Evolutionary conservation across 1,140 invertebrate species (phyloP), one percentile per base, ranked within the genome.

Genomic region (Temnothorax nylanderi): DNA sequence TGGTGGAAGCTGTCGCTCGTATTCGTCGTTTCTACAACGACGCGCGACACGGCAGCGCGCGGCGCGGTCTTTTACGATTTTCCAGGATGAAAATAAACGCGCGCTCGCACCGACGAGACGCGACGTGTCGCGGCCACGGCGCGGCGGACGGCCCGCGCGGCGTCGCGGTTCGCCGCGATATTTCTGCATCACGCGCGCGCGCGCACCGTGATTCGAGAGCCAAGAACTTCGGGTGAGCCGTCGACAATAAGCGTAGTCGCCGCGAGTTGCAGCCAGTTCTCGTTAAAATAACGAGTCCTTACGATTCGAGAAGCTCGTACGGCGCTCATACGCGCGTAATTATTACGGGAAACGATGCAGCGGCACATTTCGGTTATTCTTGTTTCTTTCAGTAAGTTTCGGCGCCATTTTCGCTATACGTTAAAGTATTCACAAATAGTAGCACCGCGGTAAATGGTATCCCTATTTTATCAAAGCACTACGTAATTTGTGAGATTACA

Each of bases 81-180:
- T 82, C 74, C 81, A 85, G 87, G 92, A 90, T 93, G 92, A 91
- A 94, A 94, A 94, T 94, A 93, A 94, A 92, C 93, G 87, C 74
- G 65, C 84, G 80, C 86, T 86, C 85, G 80, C 88, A 90, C 90
- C 47, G 60, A 32, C 72, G 80, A 26, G 49, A 84, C 86, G 75
- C 88, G 34, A 72, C 65, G 87, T 47, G 13, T 51, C 65, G 78
- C 75, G 90, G 91, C 49, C 65, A 75, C 80, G 90, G 91, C 49
- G 13, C 49, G 60, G 47, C 72, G 80, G 51, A 84, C 86, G 75
- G 89, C 44, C 78, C 65, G 87, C 51, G 13, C 78, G 58, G 87
- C 51, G 13, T 51, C 65, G 78, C 80, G 84, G 74, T 75, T 44
- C 44, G 78, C 74, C 41, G 90, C 56, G 90, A 91, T 94, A 93